Conservation (phyloP, 2,113 vertebrate species). For the Chamaetylas fuelleborni region DNA sequence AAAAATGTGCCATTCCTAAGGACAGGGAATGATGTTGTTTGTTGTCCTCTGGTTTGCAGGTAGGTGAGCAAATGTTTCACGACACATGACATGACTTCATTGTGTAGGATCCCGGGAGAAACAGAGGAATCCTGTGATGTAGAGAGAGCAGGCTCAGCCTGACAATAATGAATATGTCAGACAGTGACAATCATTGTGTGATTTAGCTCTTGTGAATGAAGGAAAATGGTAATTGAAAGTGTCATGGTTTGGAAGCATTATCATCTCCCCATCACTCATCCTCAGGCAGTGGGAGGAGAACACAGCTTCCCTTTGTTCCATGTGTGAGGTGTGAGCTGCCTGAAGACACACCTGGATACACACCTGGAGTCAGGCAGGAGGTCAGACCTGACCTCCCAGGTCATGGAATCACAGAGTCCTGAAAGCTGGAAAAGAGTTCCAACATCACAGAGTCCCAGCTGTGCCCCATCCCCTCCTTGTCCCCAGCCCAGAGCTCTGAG, state of each 20-base stretch:
- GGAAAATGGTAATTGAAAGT: constrained; percentile 51
- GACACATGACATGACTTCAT: neutral
- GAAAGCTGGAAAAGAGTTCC: neutral
- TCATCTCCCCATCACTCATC: constrained; percentile 23
- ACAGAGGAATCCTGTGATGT: constrained; percentile 11
- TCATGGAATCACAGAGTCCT: neutral
- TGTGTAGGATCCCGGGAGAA: constrained; percentile 8
- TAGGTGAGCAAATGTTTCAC: neutral
- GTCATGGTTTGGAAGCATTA: constrained; percentile 22
- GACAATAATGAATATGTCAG: constrained; percentile 52
- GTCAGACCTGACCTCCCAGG: neutral
- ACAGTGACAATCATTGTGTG: constrained; percentile 13
- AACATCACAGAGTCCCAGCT: rapidly evolving
- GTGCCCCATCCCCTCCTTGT: rapidly evolving
- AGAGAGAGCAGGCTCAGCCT: constrained; percentile 19
- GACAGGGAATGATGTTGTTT: neutral
- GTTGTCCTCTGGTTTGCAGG: constrained; percentile 10
- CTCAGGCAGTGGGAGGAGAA: neutral
- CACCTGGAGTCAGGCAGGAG: neutral
- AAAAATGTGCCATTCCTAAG: neutral
- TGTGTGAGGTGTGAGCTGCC: neutral
- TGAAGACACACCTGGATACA: neutral
- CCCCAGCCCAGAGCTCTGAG: neutral
- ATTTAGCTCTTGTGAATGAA: constrained; percentile 53
- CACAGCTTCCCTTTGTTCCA: neutral